Evolutionary conservation across 1,140 invertebrate species (phyloP), one percentile per base, ranked within the genome.

Genomic region (Agrilus planipennis): DNA sequence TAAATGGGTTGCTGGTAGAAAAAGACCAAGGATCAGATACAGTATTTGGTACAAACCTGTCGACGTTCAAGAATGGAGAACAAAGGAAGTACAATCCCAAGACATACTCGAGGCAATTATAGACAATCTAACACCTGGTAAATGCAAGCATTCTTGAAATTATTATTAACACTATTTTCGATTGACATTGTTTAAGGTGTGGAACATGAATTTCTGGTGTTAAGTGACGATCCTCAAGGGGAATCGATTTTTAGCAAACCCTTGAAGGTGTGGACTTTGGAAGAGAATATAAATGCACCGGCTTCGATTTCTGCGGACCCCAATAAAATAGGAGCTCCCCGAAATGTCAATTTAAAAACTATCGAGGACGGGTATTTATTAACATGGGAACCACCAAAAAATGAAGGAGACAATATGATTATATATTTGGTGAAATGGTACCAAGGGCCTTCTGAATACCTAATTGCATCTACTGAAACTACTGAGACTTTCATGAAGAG

Each of bases 191-290:
- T 44, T 25, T 73, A 84, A 10, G 83, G 81, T 18, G 71, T 76
- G 17, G 75, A 82, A 52, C 93, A 94, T 57, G 88, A 94, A 64
- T 84, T 95, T 52, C 89, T 89, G 73, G 83, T 94, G 20, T 68
- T 92, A 16, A 84, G 88, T 44, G 80, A 88, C 51, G 90, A 93
- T 61, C 73, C 78, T 50, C 69, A 80, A 39, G 89, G 89, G 2
- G 86, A 92, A 52, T 88, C 89, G 10, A 81, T 91, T 65, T 89
- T 89, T 56, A 92, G 89, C 58, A 85, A 89, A 61, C 74, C 83
- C 4, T 69, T 92, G 10, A 73, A 73, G 44, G 76, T 85, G 23
- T 72, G 72, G 50, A 92, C 89, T 0, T 76, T 81, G 64, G 44
- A 48, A 22, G 23, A 19, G 25, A 44, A 35, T 16, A 17, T 27